These are phyloP conservation scores for Micromussa lordhowensis DNA, from an alignment of 92 coral and sea anemone species.

Conservation along the genomic window DNA sequence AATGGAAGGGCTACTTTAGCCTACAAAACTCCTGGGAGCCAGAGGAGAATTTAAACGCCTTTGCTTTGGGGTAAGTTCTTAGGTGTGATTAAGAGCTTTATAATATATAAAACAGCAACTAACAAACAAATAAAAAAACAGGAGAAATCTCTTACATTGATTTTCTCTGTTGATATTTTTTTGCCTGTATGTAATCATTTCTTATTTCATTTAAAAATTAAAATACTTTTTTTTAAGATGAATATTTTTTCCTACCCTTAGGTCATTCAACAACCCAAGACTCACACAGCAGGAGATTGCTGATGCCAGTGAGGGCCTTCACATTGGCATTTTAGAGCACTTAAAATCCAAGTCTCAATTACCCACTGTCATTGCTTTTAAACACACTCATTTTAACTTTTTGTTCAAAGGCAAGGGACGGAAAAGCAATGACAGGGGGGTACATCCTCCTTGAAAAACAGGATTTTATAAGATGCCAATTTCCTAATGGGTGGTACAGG, in stretches of 20 bases:
- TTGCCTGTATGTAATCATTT: too few relatives aligned
- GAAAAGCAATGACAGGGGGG: constrained; percentile 32
- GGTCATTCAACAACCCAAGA: constrained; percentile 12
- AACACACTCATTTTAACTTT: constrained; percentile 18
- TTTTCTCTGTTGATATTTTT: too few relatives aligned
- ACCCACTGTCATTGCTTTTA: constrained; percentile 37
- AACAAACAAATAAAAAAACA: too few relatives aligned
- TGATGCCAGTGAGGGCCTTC: constrained; percentile 20
- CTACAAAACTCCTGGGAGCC: constrained; percentile 17
- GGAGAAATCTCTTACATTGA: too few relatives aligned
- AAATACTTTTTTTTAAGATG: too few relatives aligned
- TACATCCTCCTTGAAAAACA: constrained; percentile 15
- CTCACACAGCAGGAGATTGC: not conserved
- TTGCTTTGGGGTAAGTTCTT: constrained; percentile 5
- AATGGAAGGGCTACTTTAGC: constrained; percentile 22
- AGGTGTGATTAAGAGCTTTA: not conserved
- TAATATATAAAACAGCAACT: too few relatives aligned
- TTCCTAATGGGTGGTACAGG: constrained; percentile 42
- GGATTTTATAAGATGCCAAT: constrained; percentile 29
- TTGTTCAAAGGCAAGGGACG: constrained; percentile 25
- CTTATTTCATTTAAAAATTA: too few relatives aligned
- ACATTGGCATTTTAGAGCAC: constrained; percentile 30
- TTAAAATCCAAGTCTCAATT: constrained; percentile 18
- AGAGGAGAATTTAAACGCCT: not conserved
- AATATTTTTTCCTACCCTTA: not conserved